phyloP scores from a whole-genome alignment of 2,113 vertebrate genomes.

The Perca flavescens region DNA sequence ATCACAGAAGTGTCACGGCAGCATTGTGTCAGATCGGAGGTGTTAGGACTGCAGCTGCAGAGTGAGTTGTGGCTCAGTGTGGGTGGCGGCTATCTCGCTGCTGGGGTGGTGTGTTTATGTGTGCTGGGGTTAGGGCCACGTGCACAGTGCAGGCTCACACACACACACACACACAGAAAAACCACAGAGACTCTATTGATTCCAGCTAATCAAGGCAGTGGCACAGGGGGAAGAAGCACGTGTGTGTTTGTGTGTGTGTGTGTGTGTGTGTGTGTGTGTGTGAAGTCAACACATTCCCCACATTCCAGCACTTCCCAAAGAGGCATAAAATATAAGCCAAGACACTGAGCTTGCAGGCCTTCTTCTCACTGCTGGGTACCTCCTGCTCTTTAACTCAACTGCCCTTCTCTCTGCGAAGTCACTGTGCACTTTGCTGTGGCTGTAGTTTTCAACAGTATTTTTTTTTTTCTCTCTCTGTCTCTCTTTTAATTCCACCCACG shows the following conservation, averaged over 20 bases:
- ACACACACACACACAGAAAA: slow-evolving; percentile 39
- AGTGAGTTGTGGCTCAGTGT: slow-evolving; percentile 56
- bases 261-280: slow-evolving; percentile 64
- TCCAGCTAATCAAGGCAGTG: slow-evolving; percentile 80
- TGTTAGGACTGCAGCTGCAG: slow-evolving; percentile 66
- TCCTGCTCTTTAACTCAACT: slow-evolving; percentile 35
- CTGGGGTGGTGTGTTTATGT: slow-evolving; percentile 78
- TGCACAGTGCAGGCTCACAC: slow-evolving; percentile 61
- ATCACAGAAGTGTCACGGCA: slow-evolving; percentile 23
- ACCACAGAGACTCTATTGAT: slow-evolving; percentile 84
- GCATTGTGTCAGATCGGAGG: slow-evolving; percentile 47
- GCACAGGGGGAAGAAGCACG: slow-evolving; percentile 68
- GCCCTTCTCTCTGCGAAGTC: slow-evolving; percentile 53
- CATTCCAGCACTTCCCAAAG: slow-evolving; percentile 90
- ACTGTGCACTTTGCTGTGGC: slow-evolving; percentile 57
- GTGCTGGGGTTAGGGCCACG: slow-evolving; percentile 77
- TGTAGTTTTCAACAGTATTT: slow-evolving; percentile 41
- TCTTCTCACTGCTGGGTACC: slow-evolving; percentile 45
- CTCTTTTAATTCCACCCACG: slow-evolving; percentile 48
- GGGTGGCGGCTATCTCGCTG: slow-evolving; percentile 66
- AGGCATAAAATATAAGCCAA: slow-evolving; percentile 84
- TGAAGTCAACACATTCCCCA: slow-evolving; percentile 90
- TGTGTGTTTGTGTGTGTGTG: slow-evolving; percentile 63
- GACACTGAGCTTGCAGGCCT: slow-evolving; percentile 30
- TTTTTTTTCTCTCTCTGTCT: background rate